A percentile compares a stretch with the other conserved stretches of the same genome.
These are phyloP conservation scores for Actinernus sp. DNA, from an alignment of 92 coral and sea anemone species.

Conservation along the genomic window DNA sequence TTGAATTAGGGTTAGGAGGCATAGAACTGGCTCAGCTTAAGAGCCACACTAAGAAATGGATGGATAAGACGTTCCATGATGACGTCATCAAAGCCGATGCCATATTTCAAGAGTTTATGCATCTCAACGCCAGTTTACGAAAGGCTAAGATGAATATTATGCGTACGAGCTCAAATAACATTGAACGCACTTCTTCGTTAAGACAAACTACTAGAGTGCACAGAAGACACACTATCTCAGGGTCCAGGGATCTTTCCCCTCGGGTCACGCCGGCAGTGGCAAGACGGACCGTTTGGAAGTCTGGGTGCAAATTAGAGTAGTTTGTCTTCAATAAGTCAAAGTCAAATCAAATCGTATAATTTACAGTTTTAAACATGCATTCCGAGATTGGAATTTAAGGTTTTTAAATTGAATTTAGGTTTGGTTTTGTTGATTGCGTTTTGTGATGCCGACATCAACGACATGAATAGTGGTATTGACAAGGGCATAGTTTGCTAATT, in stretches of 20 bases:
- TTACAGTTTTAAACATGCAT: too few relatives aligned
- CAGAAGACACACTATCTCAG: conserved; percentile 50
- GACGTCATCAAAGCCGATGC: conserved; percentile 80
- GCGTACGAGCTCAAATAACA: conserved; percentile 68
- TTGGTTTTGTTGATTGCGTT: too few relatives aligned
- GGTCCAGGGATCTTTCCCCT: conserved; percentile 26
- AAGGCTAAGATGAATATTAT: conserved; percentile 60
- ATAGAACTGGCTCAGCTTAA: conserved; percentile 82
- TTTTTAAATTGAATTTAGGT: too few relatives aligned
- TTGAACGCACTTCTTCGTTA: conserved; percentile 10
- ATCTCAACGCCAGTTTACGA: conserved; percentile 70
- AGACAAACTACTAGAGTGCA: conserved; percentile 3
- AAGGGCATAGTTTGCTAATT: too few relatives aligned
- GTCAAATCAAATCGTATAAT: not conserved
- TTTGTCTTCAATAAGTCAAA: not conserved
- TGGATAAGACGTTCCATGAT: conserved; percentile 39
- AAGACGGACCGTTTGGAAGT: conserved; percentile 53
- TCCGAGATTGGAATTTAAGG: too few relatives aligned
- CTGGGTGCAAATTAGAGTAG: conserved; percentile 43
- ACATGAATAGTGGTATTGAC: too few relatives aligned
- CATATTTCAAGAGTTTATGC: conserved; percentile 80
- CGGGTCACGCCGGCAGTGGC: conserved; percentile 11
- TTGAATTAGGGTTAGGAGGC: conserved; percentile 83
- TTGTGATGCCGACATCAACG: too few relatives aligned
- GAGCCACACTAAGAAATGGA: conserved; percentile 28